These are phyloP conservation scores for Hapalemur alaotrensis DNA, from an alignment of 2,797 vertebrate species.

Conservation along the genomic window DNA sequence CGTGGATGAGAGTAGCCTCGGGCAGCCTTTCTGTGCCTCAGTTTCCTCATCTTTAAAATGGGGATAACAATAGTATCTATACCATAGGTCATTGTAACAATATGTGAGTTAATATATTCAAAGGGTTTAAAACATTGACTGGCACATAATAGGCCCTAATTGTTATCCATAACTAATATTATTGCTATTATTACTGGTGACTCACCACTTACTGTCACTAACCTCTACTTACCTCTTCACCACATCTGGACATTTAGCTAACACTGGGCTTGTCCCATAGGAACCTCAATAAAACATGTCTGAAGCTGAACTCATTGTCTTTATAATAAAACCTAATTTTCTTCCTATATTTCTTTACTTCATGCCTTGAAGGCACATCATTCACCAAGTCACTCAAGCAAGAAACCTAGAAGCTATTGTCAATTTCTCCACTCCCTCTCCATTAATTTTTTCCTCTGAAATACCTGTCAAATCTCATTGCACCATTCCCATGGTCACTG, in stretches of 20 bases:
- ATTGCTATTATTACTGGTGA: not conserved
- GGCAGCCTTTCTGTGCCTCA: not conserved
- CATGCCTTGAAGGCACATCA: not conserved
- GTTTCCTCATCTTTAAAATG: not conserved
- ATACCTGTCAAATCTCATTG: not conserved
- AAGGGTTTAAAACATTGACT: not conserved
- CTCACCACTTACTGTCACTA: not conserved
- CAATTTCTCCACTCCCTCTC: not conserved
- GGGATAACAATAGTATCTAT: not conserved
- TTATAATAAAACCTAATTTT: not conserved
- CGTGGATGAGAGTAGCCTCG: not conserved
- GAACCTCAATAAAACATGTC: not conserved
- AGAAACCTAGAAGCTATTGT: not conserved
- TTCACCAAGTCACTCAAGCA: not conserved
- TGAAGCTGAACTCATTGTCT: not conserved
- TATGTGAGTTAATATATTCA: not conserved
- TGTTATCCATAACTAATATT: not conserved
- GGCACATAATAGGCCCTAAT: not conserved
- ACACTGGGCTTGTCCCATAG: not conserved
- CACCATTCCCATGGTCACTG: not conserved
- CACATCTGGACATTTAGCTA: not conserved
- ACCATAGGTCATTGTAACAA: not conserved
- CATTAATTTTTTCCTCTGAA: not conserved
- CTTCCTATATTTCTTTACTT: not conserved
- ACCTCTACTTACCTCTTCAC: not conserved